Evolutionary conservation across 64 coral and sea anemone genomes (phyloP).

Genomic region (Porites lutea): DNA sequence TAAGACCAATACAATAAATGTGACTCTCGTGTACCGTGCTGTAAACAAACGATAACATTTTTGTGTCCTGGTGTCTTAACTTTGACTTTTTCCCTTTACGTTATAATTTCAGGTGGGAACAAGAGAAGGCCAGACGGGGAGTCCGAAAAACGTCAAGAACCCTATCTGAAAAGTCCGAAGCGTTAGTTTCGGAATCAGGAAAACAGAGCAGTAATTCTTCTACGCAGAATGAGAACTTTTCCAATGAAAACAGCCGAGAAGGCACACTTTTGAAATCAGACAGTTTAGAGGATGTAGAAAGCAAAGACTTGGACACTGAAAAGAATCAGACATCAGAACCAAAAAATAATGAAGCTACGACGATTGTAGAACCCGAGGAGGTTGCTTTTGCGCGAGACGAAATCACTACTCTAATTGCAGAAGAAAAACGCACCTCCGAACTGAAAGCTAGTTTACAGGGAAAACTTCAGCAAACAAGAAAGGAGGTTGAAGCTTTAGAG

Average conservation of each 20-base stretch:
- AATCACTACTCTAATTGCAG: constrained; percentile 80
- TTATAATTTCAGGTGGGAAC: constrained; percentile 86
- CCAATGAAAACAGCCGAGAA: constrained; percentile 27
- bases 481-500: constrained; percentile 87
- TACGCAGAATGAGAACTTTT: constrained; percentile 15
- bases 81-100: background rate
- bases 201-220: constrained; percentile 1
- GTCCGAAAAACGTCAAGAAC: constrained; percentile 20
- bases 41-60: background rate
- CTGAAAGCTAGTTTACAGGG: constrained; percentile 77
- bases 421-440: constrained; percentile 77
- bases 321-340: constrained; percentile 51
- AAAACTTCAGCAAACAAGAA: constrained; percentile 83
- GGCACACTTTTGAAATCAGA: constrained; percentile 8
- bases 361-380: constrained; percentile 79
- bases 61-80: background rate
- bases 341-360: constrained; percentile 12
- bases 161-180: background rate
- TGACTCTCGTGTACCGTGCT: too few species aligned
- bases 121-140: constrained; percentile 79
- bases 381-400: constrained; percentile 83
- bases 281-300: constrained; percentile 90
- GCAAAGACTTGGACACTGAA: constrained; percentile 90
- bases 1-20: too few species aligned
- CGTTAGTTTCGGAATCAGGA: background rate